These are phyloP conservation scores for Malurus cyaneus DNA, from an alignment of 2,113 vertebrate genomes.

Conservation along the genomic window DNA sequence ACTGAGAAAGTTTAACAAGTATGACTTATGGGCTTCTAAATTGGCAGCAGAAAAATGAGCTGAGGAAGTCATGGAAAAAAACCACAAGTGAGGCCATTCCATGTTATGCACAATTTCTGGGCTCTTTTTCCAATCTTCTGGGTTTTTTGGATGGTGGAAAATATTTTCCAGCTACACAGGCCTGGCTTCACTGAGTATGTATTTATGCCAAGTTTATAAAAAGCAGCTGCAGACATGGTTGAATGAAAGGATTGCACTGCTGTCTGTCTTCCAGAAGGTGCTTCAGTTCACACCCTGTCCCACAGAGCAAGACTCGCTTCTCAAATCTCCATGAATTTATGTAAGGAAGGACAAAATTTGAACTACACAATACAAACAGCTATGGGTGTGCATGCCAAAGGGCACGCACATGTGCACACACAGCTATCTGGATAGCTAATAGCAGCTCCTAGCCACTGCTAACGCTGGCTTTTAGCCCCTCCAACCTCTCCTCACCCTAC, in stretches of 20 bases:
- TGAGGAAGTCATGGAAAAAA: constrained; percentile 76
- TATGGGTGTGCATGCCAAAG: background rate
- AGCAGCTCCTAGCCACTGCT: background rate
- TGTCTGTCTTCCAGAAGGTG: constrained; percentile 81
- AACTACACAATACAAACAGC: background rate
- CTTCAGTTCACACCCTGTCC: constrained; percentile 60
- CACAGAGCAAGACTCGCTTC: background rate
- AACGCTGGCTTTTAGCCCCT: background rate
- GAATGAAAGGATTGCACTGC: constrained; percentile 83
- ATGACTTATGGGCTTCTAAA: constrained; percentile 78
- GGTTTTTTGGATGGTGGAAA: constrained; percentile 79
- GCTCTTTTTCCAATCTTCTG: constrained; percentile 73
- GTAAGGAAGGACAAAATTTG: background rate
- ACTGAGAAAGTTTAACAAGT: constrained; percentile 76
- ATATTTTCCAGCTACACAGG: constrained; percentile 82
- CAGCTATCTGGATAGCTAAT: background rate
- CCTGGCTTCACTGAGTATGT: constrained; percentile 72
- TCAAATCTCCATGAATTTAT: constrained; percentile 5
- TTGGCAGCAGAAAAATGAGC: constrained; percentile 77
- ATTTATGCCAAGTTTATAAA: constrained; percentile 80
- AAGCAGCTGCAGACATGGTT: constrained; percentile 81
- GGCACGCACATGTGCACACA: background rate
- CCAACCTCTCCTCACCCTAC: background rate
- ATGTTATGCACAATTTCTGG: constrained; percentile 73
- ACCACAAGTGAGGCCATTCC: constrained; percentile 68